A percentile compares a stretch with the other conserved stretches of the same genome.
Evolutionary conservation across 2,113 vertebrate species (phyloP).

Genomic region (Gambusia affinis): DNA sequence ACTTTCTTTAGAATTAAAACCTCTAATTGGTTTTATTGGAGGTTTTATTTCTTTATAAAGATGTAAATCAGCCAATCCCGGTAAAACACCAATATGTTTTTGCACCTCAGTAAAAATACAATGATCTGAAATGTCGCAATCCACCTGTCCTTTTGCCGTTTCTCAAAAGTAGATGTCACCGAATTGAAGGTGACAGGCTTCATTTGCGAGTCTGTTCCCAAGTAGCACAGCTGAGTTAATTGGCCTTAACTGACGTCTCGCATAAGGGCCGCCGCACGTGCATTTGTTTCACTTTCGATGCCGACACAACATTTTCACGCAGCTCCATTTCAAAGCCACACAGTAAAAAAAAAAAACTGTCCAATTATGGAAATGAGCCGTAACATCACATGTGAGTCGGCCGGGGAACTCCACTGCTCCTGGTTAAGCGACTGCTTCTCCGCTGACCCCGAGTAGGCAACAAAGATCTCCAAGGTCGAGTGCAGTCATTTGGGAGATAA

Average conservation of each 20-base stretch:
- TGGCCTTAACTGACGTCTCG: neutral
- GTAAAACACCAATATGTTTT: too few species aligned
- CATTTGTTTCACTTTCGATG: neutral
- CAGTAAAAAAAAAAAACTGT: neutral
- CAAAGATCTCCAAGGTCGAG: conserved; percentile 43
- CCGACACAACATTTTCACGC: neutral
- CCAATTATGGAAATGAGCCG: conserved; percentile 12
- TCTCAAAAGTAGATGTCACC: neutral
- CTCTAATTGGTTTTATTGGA: too few species aligned
- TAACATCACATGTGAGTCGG: neutral
- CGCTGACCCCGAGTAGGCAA: conserved; percentile 30
- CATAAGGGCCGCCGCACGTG: neutral
- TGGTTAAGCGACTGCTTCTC: neutral
- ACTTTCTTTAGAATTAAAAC: too few species aligned
- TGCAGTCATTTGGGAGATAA: conserved; percentile 13
- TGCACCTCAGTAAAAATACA: too few species aligned
- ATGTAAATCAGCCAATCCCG: too few species aligned
- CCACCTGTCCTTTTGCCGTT: neutral
- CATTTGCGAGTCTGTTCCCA: neutral
- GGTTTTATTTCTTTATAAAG: too few species aligned
- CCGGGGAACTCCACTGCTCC: conserved; percentile 9
- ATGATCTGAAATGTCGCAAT: neutral
- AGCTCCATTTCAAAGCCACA: conserved; percentile 1
- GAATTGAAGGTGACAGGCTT: too few species aligned
- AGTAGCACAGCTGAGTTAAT: neutral